Conservation (phyloP, 2,113 vertebrate species). For the Rana temporaria region DNA sequence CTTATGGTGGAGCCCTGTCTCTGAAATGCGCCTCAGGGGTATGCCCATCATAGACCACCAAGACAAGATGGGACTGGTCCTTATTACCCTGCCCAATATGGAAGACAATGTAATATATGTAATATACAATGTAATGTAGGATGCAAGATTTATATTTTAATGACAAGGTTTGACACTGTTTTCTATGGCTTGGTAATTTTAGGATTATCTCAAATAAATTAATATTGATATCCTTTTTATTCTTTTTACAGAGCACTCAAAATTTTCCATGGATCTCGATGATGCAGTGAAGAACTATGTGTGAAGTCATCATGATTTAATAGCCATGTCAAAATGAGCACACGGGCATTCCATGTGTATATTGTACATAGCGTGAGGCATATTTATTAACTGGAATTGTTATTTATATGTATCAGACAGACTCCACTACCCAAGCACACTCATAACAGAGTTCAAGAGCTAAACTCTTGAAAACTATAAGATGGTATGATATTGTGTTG, state of each 20-base stretch:
- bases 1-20: too few relatives aligned
- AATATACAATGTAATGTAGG: too few relatives aligned
- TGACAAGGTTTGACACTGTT: too few relatives aligned
- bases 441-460: not conserved
- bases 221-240: not conserved
- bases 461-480: constrained; percentile 16
- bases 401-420: constrained; percentile 82
- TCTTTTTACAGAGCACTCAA: constrained; percentile 69
- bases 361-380: constrained; percentile 87
- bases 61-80: too few relatives aligned
- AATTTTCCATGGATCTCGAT: constrained; percentile 68
- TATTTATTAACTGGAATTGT: constrained; percentile 90
- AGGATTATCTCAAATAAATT: too few relatives aligned
- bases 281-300: constrained; percentile 81
- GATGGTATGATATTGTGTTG: constrained; percentile 15
- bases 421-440: constrained; percentile 45
- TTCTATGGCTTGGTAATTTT: too few relatives aligned
- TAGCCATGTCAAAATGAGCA: constrained; percentile 41
- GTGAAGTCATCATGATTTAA: constrained; percentile 58
- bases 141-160: too few relatives aligned
- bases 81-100: too few relatives aligned
- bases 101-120: too few relatives aligned
- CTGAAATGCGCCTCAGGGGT: too few relatives aligned
- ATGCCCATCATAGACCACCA: too few relatives aligned
- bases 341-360: constrained; percentile 80